Percentiles rank a stretch among this genome's conserved stretches.
phyloP scores from a whole-genome alignment of 2,888 invertebrate species.

The Agriopis leucophaearia region DNA sequence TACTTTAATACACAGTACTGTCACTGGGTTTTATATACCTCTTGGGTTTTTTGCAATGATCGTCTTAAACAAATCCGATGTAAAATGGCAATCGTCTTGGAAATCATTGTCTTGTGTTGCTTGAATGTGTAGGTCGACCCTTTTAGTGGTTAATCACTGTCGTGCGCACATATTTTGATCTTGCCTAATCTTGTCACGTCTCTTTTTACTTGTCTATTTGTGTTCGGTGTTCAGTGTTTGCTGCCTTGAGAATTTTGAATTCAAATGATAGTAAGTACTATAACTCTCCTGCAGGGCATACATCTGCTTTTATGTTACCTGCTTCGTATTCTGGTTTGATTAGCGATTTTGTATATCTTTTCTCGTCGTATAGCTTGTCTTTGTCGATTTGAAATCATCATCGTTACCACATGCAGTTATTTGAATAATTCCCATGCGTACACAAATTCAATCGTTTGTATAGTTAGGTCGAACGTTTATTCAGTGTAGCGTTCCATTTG shows the following conservation, averaged over 20 bases:
- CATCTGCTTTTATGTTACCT: too few species aligned
- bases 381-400: too few species aligned
- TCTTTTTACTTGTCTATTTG: slow-evolving; percentile 53
- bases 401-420: neutral
- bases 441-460: neutral
- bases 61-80: neutral
- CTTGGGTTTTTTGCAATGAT: too few species aligned
- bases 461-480: neutral
- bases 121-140: slow-evolving; percentile 2
- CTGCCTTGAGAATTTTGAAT: slow-evolving; percentile 47
- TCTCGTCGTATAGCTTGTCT: too few species aligned
- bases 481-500: neutral
- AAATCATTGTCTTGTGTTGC: slow-evolving; percentile 5
- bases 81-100: neutral
- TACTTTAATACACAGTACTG: too few species aligned
- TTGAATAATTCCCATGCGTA: neutral
- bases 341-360: too few species aligned
- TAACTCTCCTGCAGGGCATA: too few species aligned
- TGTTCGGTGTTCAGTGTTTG: slow-evolving; percentile 57
- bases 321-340: too few species aligned
- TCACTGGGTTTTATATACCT: too few species aligned
- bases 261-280: neutral
- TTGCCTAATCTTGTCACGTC: slow-evolving; percentile 61
- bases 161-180: slow-evolving; percentile 59
- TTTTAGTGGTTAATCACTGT: slow-evolving; percentile 54